A percentile compares a stretch with the other conserved stretches of the same genome.
phyloP scores from a whole-genome alignment of 2,888 invertebrate species.

The Heliconius ismenius region DNA sequence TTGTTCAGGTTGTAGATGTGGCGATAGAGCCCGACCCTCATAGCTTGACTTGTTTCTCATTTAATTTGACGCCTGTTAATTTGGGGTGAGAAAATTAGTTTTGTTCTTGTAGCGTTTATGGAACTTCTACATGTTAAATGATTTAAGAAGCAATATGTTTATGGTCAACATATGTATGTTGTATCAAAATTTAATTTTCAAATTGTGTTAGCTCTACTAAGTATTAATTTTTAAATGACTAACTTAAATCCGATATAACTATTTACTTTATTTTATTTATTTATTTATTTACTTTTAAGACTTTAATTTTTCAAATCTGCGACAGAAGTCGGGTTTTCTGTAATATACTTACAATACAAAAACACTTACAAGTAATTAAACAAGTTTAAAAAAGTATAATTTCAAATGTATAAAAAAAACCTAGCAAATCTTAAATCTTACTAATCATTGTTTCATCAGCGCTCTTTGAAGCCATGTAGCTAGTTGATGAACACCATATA shows the following conservation, averaged over 20 bases:
- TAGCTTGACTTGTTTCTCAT: constrained; percentile 38
- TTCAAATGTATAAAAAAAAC: not conserved
- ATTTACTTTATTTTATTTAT: no score
- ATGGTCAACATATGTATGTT: not conserved
- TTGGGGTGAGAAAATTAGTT: constrained; percentile 14
- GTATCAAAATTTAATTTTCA: no score
- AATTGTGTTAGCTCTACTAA: no score
- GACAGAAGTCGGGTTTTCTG: not conserved
- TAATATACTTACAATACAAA: not conserved
- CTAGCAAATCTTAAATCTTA: no score
- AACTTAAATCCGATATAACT: no score
- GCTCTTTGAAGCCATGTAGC: no score
- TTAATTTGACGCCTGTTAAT: constrained; percentile 26
- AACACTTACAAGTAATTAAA: not conserved
- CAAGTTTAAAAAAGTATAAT: not conserved
- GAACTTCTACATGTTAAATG: not conserved
- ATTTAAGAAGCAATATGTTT: not conserved
- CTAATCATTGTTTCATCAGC: no score
- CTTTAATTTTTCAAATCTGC: no score
- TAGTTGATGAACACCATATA: no score
- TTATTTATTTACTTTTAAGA: no score
- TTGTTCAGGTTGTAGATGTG: constrained; percentile 67
- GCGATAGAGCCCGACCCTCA: constrained; percentile 62
- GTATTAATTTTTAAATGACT: no score
- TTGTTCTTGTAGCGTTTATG: constrained; percentile 11